Evolutionary conservation across 92 coral and sea anemone genomes (phyloP), one percentile per base, ranked within the genome.

Genomic region (Porites evermanni): DNA sequence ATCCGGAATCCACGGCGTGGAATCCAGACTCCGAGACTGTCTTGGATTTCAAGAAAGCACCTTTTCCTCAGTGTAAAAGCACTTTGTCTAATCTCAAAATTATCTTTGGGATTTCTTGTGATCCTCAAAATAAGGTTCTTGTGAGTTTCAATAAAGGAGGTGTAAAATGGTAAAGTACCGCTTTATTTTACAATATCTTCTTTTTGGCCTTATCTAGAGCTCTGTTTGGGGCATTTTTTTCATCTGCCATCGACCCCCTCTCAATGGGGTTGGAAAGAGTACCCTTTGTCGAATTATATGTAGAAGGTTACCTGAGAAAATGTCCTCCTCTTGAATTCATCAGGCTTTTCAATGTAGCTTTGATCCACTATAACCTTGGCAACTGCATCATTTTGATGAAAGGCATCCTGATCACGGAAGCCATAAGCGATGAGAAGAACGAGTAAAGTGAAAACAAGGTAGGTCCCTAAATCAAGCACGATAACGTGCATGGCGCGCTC

Each of bases 381-480:
- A 53, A 91, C 89, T 19, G 96, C 90, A 58, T 79, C 86, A n/a
- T 90, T 93, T 61, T 93, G 96, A 38, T 83, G 87, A 67, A 89
- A 97, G 0, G 96, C 93, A 16, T 72, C 74, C 12, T 82, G 67
- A 72, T 97, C 99, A 61, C 95, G 86, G 51, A 91, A 90, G 0
- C 99, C 97, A 84, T 97, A 93, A 20, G 98, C 97, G 51, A 97
- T 93, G 67, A 97, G 85, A 26, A 97, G 84, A 26, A 92, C 92
- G 23, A 95, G 86, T 47, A 90, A 59, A 64, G 84, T 70, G 58
- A 97, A 97, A 29, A 87, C 53, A 17, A 92, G 70, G 60, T 89
- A 95, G 7, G 94, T 85, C n/a, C 83, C 84, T 11, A 97, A 75
- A 56, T 93, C 96, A 74, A 87, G 84, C 67, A 97, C 59, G 21